Conservation (phyloP, 2,113 vertebrate genomes). For the Pelusios castaneus region DNA sequence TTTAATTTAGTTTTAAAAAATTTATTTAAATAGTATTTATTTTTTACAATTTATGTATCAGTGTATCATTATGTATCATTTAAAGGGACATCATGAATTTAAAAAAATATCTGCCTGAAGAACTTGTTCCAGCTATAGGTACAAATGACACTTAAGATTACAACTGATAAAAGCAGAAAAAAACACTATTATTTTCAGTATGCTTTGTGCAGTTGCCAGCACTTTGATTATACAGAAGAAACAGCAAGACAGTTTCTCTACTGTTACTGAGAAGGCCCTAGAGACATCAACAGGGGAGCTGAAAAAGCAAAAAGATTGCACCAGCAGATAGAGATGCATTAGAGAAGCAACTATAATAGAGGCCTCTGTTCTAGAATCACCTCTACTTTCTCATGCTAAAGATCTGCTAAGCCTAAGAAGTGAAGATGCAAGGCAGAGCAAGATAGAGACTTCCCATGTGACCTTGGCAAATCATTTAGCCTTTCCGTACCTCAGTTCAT, state of each 20-base stretch:
- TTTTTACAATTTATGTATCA: background rate
- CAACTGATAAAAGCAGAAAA: background rate
- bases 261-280: background rate
- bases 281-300: background rate
- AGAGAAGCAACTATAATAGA: background rate
- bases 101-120: background rate
- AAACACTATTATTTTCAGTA: background rate
- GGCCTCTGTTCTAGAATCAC: background rate
- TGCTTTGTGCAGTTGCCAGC: background rate
- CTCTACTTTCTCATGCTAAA: background rate
- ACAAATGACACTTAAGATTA: background rate
- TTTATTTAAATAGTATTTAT: no score
- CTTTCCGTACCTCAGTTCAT: background rate
- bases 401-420: background rate
- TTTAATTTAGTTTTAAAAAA: no score
- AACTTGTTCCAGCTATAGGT: background rate
- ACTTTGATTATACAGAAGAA: background rate
- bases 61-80: no score
- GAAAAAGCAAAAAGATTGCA: background rate
- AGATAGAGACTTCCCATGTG: background rate
- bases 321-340: background rate
- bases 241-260: background rate
- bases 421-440: background rate
- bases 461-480: background rate
- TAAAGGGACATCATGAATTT: background rate